Conservation (phyloP, 1,140 invertebrate genomes). For the Leptinotarsa defecta region DNA sequence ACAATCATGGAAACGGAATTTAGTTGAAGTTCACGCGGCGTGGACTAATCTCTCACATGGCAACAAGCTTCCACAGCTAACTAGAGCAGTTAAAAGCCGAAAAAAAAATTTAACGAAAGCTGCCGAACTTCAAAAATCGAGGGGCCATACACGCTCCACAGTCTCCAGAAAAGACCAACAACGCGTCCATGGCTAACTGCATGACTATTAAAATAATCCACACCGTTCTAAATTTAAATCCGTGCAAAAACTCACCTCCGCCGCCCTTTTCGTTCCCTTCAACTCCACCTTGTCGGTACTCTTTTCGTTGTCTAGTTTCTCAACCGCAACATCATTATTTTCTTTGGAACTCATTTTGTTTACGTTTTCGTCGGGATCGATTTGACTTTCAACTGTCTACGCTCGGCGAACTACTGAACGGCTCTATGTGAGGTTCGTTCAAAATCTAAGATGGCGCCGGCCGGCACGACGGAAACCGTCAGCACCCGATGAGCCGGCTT, state of each 20-base stretch:
- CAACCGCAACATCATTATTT: conserved; percentile 82
- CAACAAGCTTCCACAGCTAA: conserved; percentile 38
- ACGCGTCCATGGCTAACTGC: neutral
- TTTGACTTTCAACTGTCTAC: conserved; percentile 56
- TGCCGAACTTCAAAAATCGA: no score
- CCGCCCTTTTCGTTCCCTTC: conserved; percentile 84
- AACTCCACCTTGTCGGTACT: conserved; percentile 76
- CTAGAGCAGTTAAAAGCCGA: neutral
- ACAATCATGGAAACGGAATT: neutral
- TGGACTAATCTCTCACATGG: conserved; percentile 40
- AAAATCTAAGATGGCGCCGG: conserved; percentile 83
- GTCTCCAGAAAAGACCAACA: neutral
- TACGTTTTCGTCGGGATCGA: conserved; percentile 59
- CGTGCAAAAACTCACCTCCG: conserved; percentile 72
- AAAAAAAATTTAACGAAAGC: neutral
- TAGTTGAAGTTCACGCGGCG: conserved; percentile 11
- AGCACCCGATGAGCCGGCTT: conserved; percentile 60
- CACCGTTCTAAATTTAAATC: conserved; percentile 13
- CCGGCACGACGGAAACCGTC: conserved; percentile 64
- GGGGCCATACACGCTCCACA: no score
- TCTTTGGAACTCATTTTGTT: conserved; percentile 82
- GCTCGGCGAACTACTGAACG: conserved; percentile 66
- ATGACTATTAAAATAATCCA: neutral
- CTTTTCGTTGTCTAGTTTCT: conserved; percentile 80
- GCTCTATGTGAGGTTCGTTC: conserved; percentile 69